These are phyloP conservation scores for Hydropsyche betteni DNA, from an alignment of 2,888 invertebrate species.

Conservation along the genomic window DNA sequence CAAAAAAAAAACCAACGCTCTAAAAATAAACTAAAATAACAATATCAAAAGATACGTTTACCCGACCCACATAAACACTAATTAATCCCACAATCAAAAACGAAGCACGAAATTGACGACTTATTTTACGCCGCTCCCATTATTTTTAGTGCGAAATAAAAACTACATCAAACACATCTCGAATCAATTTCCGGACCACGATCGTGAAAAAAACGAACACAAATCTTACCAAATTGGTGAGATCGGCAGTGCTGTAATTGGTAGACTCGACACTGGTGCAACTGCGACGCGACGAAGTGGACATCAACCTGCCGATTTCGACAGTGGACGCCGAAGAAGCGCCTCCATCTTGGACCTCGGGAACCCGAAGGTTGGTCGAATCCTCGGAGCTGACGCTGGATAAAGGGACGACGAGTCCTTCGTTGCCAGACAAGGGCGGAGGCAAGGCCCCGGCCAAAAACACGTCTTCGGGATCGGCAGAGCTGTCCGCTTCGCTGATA, in stretches of 20 bases:
- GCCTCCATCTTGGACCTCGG: slow-evolving; percentile 58
- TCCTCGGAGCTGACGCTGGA: slow-evolving; percentile 22
- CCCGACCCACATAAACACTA: too few relatives aligned
- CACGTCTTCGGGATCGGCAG: slow-evolving; percentile 50
- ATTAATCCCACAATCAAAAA: too few relatives aligned
- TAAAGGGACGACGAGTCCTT: neutral
- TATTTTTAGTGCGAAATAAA: too few relatives aligned
- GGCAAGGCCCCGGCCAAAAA: slow-evolving; percentile 42
- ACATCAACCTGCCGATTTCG: slow-evolving; percentile 63
- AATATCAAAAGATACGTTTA: too few relatives aligned
- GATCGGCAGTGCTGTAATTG: slow-evolving; percentile 56
- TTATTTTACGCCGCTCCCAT: too few relatives aligned
- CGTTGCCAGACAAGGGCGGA: neutral
- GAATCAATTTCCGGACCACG: neutral
- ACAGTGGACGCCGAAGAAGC: slow-evolving; percentile 57
- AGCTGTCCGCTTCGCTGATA: slow-evolving; percentile 34
- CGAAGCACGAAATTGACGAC: too few relatives aligned
- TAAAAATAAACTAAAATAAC: too few relatives aligned
- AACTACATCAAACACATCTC: too few relatives aligned
- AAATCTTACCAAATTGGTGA: slow-evolving; percentile 43
- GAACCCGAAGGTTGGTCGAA: neutral
- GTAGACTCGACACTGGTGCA: slow-evolving; percentile 56
- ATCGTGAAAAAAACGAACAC: neutral
- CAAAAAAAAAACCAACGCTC: too few relatives aligned
- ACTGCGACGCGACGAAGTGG: slow-evolving; percentile 62